Conservation (phyloP, 2,113 vertebrate genomes). For the Hemichromis elongatus region DNA sequence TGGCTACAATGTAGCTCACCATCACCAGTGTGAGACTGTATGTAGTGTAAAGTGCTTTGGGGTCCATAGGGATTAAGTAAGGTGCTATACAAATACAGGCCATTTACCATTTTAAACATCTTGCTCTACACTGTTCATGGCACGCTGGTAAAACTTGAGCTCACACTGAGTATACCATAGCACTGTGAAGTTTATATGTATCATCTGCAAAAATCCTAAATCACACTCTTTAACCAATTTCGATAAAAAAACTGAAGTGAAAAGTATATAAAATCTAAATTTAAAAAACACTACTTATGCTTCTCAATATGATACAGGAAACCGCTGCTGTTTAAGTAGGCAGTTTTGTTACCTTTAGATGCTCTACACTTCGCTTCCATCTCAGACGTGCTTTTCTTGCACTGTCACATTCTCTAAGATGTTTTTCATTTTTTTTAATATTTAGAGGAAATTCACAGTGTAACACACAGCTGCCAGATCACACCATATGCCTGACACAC, state of each 20-base stretch:
- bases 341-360: not conserved
- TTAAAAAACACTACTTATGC: not conserved
- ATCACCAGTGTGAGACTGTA: too few relatives aligned
- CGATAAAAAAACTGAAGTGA: not conserved
- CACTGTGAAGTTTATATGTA: not conserved
- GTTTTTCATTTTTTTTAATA: not conserved
- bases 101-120: too few relatives aligned
- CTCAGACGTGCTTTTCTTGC: not conserved
- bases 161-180: too few relatives aligned
- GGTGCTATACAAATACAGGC: too few relatives aligned
- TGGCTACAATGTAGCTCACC: too few relatives aligned
- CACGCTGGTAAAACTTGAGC: accelerated
- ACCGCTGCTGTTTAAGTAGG: not conserved
- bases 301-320: not conserved
- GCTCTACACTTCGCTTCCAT: not conserved
- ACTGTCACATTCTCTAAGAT: not conserved
- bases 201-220: not conserved
- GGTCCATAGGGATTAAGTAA: too few relatives aligned
- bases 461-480: not conserved
- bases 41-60: too few relatives aligned
- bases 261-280: not conserved
- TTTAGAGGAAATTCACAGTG: not conserved
- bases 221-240: not conserved
- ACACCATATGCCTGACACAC: not conserved
- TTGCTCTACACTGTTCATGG: not conserved